Conservation (phyloP, 2,888 invertebrate species). For the Sphaeridia pumilis region DNA sequence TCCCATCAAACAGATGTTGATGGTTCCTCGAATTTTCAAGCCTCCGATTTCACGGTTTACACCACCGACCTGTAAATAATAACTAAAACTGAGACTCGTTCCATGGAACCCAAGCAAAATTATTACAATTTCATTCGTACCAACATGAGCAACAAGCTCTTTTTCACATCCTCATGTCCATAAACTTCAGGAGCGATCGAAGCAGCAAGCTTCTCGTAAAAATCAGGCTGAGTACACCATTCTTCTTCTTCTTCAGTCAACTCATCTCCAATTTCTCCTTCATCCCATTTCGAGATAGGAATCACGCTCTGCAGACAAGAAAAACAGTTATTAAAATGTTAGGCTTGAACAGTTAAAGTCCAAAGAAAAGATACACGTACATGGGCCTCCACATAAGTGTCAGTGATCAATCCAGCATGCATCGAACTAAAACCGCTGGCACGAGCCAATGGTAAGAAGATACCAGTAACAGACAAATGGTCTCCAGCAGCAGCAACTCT, state of each 20-base stretch:
- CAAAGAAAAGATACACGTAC: too few relatives aligned
- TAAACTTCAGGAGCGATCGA: constrained; percentile 98
- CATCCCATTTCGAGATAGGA: constrained; percentile 76
- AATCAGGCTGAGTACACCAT: constrained; percentile 69
- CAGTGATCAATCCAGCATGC: constrained; percentile 75
- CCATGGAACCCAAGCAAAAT: too few relatives aligned
- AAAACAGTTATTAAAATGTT: constrained; percentile 2
- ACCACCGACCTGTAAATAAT: constrained; percentile 55
- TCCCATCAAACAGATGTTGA: constrained; percentile 98
- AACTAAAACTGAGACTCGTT: too few relatives aligned
- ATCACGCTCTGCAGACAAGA: constrained; percentile 50
- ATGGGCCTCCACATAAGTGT: constrained; percentile 92
- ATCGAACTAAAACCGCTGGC: constrained; percentile 66
- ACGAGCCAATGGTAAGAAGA: constrained; percentile 78
- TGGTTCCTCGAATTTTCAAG: constrained; percentile 92
- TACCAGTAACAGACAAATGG: constrained; percentile 79
- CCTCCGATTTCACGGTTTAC: constrained; percentile 83
- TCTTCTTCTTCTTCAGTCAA: constrained; percentile 72
- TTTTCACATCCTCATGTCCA: constrained; percentile 95
- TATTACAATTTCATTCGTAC: constrained; percentile 46
- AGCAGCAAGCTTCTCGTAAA: constrained; percentile 80
- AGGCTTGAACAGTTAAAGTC: too few relatives aligned
- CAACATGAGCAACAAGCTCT: constrained; percentile 79
- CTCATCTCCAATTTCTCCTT: constrained; percentile 55
- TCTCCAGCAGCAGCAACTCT: constrained; percentile 87